phyloP scores from a whole-genome alignment of 2,797 vertebrate species.

The Anas bernieri region DNA sequence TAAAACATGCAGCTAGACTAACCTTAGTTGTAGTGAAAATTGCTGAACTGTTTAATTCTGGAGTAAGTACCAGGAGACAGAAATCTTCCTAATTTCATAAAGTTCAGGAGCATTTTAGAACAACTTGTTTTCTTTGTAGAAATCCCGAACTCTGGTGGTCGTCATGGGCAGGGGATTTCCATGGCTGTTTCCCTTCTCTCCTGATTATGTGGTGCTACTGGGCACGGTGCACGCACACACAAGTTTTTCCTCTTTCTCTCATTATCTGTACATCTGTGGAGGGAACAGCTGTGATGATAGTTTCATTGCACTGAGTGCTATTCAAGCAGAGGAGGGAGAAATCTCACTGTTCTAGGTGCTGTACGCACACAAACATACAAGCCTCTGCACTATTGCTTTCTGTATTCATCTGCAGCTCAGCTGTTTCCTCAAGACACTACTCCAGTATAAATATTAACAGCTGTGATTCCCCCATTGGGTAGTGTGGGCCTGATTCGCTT shows the following conservation, averaged over 20 bases:
- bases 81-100: not conserved
- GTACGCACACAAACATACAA: not conserved
- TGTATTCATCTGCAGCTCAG: not conserved
- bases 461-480: not conserved
- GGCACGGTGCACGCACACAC: not conserved
- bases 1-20: not conserved
- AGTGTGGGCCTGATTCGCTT: not conserved
- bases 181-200: not conserved
- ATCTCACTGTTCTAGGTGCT: not conserved
- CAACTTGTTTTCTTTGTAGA: not conserved
- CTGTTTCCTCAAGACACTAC: not conserved
- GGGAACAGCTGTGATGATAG: not conserved
- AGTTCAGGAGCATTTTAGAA: not conserved
- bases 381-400: not conserved
- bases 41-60: not conserved
- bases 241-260: not conserved
- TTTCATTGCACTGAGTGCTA: not conserved
- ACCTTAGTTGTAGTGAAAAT: not conserved
- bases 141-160: not conserved
- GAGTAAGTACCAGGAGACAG: not conserved
- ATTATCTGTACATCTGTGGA: not conserved
- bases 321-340: not conserved
- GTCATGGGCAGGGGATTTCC: not conserved
- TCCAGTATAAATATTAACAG: constrained; percentile 19
- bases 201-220: not conserved